These are phyloP conservation scores for Parnassius apollo DNA, from an alignment of 2,888 invertebrate genomes.

Conservation along the genomic window DNA sequence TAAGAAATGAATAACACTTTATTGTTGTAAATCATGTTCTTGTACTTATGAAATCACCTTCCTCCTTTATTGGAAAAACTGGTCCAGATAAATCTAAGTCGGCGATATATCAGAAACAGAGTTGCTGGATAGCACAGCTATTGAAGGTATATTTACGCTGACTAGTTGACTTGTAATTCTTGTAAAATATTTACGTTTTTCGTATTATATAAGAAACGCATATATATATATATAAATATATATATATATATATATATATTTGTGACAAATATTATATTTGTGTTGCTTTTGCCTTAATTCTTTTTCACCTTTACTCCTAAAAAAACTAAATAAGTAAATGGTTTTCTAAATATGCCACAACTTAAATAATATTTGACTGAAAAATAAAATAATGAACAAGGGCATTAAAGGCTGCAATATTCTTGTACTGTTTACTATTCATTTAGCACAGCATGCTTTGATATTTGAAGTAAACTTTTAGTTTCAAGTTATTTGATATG, in stretches of 20 bases:
- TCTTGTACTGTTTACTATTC: slow-evolving; percentile 9
- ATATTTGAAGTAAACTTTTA: slow-evolving; percentile 19
- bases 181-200: not conserved
- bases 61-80: slow-evolving; percentile 19
- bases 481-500: slow-evolving; percentile 20
- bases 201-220: too few species aligned
- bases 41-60: slow-evolving; percentile 8
- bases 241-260: not conserved
- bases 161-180: not conserved
- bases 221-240: too few species aligned
- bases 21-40: slow-evolving; percentile 10
- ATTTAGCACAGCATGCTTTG: slow-evolving; percentile 9
- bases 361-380: not conserved
- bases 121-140: slow-evolving; percentile 6
- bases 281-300: not conserved
- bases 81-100: slow-evolving; percentile 21
- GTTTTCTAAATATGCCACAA: not conserved
- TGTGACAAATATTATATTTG: not conserved
- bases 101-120: slow-evolving; percentile 10
- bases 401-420: not conserved
- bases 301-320: not conserved
- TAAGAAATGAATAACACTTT: slow-evolving; percentile 7
- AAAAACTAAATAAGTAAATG: too few species aligned
- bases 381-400: not conserved
- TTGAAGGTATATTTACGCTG: not conserved